phyloP scores from a whole-genome alignment of 2,888 invertebrate genomes.

The Perdita meconis region DNA sequence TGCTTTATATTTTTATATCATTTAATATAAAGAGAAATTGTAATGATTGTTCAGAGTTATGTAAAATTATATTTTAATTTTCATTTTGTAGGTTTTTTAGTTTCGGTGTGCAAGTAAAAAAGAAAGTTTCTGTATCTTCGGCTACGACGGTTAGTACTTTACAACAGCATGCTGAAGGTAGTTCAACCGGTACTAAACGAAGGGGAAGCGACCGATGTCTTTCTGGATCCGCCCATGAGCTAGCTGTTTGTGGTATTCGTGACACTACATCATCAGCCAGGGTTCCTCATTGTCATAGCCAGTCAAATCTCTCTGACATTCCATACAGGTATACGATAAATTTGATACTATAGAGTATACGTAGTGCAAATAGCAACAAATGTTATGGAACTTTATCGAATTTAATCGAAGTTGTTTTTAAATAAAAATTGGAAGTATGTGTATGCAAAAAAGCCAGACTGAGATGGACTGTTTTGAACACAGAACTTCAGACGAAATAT shows the following conservation, averaged over 20 bases:
- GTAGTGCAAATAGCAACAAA: too few species aligned
- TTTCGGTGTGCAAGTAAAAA: conserved; percentile 94
- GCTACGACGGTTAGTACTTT: conserved; percentile 85
- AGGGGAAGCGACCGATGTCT: conserved; percentile 94
- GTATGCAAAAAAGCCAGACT: too few species aligned
- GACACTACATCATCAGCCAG: conserved; percentile 85
- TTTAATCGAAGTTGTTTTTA: too few species aligned
- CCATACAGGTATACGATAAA: conserved; percentile 89
- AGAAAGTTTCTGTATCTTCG: conserved; percentile 89
- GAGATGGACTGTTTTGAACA: too few species aligned
- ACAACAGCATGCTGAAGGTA: conserved; percentile 79
- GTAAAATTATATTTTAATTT: neutral
- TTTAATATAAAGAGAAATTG: too few species aligned
- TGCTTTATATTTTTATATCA: too few species aligned
- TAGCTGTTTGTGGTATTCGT: conserved; percentile 90
- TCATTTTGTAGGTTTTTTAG: conserved; percentile 91
- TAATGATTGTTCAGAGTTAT: too few species aligned
- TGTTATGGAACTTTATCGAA: too few species aligned
- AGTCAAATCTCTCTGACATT: conserved; percentile 94
- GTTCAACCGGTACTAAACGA: conserved; percentile 85
- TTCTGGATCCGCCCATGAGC: conserved; percentile 93
- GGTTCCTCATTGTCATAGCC: conserved; percentile 94
- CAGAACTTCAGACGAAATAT: too few species aligned
- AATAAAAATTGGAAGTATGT: too few species aligned
- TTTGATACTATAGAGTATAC: too few species aligned